Evolutionary conservation across 1,140 invertebrate species (phyloP).

Genomic region (Harlomillsia oculata): DNA sequence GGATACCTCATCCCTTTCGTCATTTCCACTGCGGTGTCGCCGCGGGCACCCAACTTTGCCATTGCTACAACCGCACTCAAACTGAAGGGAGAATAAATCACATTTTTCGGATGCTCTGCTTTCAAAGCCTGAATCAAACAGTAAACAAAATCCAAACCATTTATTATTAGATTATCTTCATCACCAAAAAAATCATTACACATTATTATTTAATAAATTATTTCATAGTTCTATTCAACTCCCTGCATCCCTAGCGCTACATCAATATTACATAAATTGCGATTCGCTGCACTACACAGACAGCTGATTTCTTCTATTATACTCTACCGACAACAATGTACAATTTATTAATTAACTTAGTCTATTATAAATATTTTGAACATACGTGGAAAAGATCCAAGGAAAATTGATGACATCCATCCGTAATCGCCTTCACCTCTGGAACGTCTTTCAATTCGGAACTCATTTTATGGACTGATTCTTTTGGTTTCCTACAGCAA

Average conservation of each 20-base stretch:
- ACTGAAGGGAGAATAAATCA: slow-evolving; percentile 16
- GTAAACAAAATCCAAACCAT: neutral
- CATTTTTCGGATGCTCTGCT: neutral
- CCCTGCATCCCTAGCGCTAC: neutral
- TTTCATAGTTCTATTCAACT: neutral
- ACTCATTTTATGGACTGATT: neutral
- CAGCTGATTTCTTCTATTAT: neutral
- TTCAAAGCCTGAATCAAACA: neutral
- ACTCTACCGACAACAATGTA: neutral
- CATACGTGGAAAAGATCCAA: neutral
- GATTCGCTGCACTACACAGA: neutral
- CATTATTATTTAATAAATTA: neutral
- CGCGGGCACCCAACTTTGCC: slow-evolving; percentile 8
- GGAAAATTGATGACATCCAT: neutral
- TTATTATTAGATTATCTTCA: neutral
- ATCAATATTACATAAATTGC: neutral
- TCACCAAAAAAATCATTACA: neutral
- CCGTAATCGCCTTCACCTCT: neutral
- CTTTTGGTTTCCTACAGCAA: too few species aligned
- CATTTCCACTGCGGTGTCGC: slow-evolving; percentile 1
- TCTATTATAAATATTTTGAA: neutral
- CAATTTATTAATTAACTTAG: neutral
- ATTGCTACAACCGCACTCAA: slow-evolving; percentile 10
- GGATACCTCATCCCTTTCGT: neutral
- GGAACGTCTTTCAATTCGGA: neutral